Evolutionary conservation across 2,888 invertebrate genomes (phyloP).

Genomic region (Lycia hirtaria): DNA sequence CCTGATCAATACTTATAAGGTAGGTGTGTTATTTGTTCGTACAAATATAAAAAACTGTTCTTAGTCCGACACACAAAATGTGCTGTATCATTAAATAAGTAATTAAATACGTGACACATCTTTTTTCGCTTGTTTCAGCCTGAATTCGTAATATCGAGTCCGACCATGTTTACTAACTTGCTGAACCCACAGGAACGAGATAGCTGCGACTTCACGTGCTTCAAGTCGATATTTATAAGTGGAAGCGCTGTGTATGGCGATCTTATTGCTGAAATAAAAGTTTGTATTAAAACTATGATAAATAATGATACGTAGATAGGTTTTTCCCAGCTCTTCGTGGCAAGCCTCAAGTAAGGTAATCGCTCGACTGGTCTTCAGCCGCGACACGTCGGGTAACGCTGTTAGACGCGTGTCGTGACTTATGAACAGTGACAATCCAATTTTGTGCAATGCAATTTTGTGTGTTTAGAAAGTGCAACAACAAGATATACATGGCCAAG

Average conservation of each 20-base stretch:
- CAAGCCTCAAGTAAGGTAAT: no score
- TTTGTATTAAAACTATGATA: background rate
- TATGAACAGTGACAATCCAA: no score
- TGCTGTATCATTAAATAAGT: no score
- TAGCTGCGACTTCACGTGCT: background rate
- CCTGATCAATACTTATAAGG: slow-evolving; percentile 5
- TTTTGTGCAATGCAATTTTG: no score
- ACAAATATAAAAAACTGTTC: background rate
- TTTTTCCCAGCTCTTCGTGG: no score
- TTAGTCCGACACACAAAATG: no score
- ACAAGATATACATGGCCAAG: no score
- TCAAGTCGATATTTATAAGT: background rate
- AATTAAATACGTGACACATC: background rate
- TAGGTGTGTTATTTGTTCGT: background rate
- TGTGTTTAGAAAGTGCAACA: no score
- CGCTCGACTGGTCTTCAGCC: no score
- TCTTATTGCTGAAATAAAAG: background rate
- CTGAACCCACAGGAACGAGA: background rate
- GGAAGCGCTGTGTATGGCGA: background rate
- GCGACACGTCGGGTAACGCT: no score
- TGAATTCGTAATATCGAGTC: background rate
- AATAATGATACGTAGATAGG: background rate
- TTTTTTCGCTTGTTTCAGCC: background rate
- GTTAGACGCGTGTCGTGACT: no score
- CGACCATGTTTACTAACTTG: background rate